Evolutionary conservation across 2,797 vertebrate genomes (phyloP).

Genomic region (Oryzias dopingdopingensis): DNA sequence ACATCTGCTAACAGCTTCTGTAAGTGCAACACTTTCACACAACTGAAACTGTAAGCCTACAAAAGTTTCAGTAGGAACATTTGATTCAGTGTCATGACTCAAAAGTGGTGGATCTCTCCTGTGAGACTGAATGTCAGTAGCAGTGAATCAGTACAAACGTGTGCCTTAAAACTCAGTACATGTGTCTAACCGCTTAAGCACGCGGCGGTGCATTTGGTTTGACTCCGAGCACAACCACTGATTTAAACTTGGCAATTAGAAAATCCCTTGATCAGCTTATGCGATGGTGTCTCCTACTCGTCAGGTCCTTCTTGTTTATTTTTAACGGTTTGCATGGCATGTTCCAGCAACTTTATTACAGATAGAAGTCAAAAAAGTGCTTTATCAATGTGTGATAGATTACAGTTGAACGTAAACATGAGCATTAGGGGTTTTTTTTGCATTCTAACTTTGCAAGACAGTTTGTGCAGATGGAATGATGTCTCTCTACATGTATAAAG

Average conservation of each 20-base stretch:
- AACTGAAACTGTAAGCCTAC: too few relatives aligned
- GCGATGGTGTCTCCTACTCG: constrained; percentile 37
- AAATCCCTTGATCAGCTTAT: constrained; percentile 70
- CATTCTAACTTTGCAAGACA: too few relatives aligned
- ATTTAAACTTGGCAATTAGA: constrained; percentile 53
- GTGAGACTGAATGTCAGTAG: not conserved
- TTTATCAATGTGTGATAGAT: not conserved
- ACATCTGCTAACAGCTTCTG: not conserved
- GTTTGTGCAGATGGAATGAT: too few relatives aligned
- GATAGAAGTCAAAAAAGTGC: not conserved
- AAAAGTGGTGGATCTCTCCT: not conserved
- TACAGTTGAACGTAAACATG: too few relatives aligned
- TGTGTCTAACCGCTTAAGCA: constrained; percentile 16
- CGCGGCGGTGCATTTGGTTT: constrained; percentile 23
- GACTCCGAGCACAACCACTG: constrained; percentile 34
- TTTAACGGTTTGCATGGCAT: constrained; percentile 19
- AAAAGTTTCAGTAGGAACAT: not conserved
- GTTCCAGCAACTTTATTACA: not conserved
- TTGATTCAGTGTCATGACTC: not conserved
- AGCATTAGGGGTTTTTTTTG: too few relatives aligned
- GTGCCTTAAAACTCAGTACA: not conserved
- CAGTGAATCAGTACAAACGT: not conserved
- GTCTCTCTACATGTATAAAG: too few relatives aligned
- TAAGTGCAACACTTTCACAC: not conserved
- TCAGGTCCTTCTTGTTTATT: not conserved